These are phyloP conservation scores for Cheilosia vernalis DNA, from an alignment of 2,888 invertebrate genomes.

Conservation along the genomic window DNA sequence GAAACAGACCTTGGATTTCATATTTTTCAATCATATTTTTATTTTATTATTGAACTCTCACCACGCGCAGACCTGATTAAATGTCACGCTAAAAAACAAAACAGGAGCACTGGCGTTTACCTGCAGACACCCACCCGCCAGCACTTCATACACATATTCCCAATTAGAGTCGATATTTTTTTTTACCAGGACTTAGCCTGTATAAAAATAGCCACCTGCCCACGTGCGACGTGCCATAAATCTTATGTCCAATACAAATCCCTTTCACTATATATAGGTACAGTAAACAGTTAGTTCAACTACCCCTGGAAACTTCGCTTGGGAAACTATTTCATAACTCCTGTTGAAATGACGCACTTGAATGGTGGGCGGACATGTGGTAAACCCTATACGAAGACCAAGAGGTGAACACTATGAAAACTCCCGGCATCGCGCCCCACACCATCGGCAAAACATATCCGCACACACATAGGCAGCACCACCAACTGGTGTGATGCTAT, in stretches of 20 bases:
- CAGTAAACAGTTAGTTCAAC: conserved; percentile 56
- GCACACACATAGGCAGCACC: neutral
- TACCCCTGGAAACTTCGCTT: conserved; percentile 45
- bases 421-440: conserved; percentile 56
- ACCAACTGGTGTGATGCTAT: conserved; percentile 10
- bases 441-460: neutral
- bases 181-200: too few relatives aligned
- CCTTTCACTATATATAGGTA: neutral
- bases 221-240: neutral
- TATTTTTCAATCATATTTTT: too few relatives aligned
- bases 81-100: neutral
- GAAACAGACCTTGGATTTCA: too few relatives aligned
- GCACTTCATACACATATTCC: neutral
- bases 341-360: conserved; percentile 45
- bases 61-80: neutral
- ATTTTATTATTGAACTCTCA: too few relatives aligned
- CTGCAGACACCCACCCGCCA: neutral
- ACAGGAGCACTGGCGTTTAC: neutral
- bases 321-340: conserved; percentile 43
- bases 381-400: neutral
- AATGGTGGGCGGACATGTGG: conserved; percentile 42
- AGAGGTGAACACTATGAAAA: conserved; percentile 16
- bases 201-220: neutral
- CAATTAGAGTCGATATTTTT: neutral
- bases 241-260: neutral